phyloP scores from a whole-genome alignment of 2,797 vertebrate genomes.

The Ctenosaura bakeri region DNA sequence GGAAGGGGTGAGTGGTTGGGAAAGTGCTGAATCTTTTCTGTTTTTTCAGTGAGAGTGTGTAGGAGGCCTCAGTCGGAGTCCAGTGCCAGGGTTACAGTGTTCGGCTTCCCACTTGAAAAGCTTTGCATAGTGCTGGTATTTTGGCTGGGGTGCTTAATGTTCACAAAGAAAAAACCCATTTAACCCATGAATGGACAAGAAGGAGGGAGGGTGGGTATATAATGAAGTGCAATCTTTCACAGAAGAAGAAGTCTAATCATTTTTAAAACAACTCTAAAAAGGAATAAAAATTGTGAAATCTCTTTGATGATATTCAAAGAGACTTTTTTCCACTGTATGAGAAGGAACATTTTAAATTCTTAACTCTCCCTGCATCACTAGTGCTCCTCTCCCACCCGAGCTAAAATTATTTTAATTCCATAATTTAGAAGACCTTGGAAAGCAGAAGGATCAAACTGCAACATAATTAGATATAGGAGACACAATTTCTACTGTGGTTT shows the following conservation, averaged over 20 bases:
- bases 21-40: constrained; percentile 72
- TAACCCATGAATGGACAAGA: not conserved
- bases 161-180: constrained; percentile 63
- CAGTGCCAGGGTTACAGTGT: constrained; percentile 66
- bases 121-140: constrained; percentile 62
- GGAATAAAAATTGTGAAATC: constrained; percentile 81
- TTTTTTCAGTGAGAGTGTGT: constrained; percentile 48
- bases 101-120: constrained; percentile 58
- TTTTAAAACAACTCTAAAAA: constrained; percentile 80
- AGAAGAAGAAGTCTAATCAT: constrained; percentile 67
- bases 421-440: constrained; percentile 80
- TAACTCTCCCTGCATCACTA: constrained; percentile 78
- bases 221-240: constrained; percentile 46
- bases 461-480: constrained; percentile 66
- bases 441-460: constrained; percentile 68
- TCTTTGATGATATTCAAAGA: constrained; percentile 85
- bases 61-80: constrained; percentile 52
- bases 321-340: constrained; percentile 77
- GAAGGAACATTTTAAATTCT: constrained; percentile 81
- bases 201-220: not conserved
- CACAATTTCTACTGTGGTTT: constrained; percentile 52
- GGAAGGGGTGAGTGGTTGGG: constrained; percentile 55
- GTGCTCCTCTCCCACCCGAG: constrained; percentile 63
- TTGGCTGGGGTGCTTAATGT: constrained; percentile 61
- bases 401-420: constrained; percentile 79